Evolutionary conservation across 2,113 vertebrate species (phyloP).

Genomic region (Bothrops jararaca): DNA sequence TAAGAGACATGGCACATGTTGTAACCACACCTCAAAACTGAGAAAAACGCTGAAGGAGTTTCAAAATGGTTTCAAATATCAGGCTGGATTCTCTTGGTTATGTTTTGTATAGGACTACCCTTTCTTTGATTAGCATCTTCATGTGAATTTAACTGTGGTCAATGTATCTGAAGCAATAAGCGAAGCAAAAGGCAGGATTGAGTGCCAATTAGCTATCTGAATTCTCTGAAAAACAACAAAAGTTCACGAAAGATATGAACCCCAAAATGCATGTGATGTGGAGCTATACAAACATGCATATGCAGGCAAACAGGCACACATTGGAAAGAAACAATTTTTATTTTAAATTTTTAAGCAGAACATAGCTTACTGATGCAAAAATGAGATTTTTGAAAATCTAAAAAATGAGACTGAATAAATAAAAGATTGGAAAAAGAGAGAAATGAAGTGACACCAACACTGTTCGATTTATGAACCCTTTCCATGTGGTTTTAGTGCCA

Average conservation of each 20-base stretch:
- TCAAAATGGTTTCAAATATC: slow-evolving; percentile 40
- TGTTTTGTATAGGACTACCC: background rate
- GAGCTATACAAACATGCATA: background rate
- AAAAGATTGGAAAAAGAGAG: background rate
- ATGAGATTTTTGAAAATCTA: background rate
- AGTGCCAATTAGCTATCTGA: background rate
- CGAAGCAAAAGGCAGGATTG: background rate
- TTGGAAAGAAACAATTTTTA: background rate
- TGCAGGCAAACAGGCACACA: background rate
- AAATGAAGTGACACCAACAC: background rate
- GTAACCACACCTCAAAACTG: background rate
- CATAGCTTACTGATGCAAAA: background rate
- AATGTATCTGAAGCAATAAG: background rate
- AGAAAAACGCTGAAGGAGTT: slow-evolving; percentile 30
- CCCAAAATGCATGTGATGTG: background rate
- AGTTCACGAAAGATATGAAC: background rate
- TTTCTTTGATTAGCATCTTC: background rate
- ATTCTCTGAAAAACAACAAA: background rate
- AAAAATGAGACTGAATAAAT: background rate
- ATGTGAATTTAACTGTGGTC: background rate
- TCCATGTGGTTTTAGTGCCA: slow-evolving; percentile 18
- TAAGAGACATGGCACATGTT: slow-evolving; percentile 23
- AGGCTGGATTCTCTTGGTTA: slow-evolving; percentile 33
- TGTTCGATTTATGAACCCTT: background rate
- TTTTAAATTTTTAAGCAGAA: background rate